Evolutionary conservation across 1,140 invertebrate species (phyloP).

Genomic region (Drosophila navojoa): DNA sequence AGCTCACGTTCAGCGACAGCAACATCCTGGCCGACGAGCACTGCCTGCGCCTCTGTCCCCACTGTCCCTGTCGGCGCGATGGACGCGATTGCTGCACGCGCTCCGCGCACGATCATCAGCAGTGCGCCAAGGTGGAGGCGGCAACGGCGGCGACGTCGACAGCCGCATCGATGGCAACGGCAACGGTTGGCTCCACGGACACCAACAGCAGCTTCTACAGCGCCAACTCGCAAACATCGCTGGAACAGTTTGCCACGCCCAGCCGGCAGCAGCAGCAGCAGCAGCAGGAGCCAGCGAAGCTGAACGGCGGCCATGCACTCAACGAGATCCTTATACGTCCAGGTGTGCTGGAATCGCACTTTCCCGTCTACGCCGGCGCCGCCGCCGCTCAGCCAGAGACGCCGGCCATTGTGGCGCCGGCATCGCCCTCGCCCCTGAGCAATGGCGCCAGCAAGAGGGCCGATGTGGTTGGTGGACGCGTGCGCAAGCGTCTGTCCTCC

Average conservation of each 20-base stretch:
- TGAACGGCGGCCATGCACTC: constrained; percentile 44
- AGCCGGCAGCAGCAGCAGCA: background rate
- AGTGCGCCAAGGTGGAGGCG: constrained; percentile 25
- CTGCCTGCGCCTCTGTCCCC: constrained; percentile 60
- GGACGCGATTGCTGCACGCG: constrained; percentile 55
- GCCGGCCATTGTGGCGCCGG: constrained; percentile 60
- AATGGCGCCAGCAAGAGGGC: constrained; percentile 49
- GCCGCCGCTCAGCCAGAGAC: constrained; percentile 40
- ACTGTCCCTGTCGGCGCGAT: constrained; percentile 65
- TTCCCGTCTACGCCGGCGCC: constrained; percentile 55
- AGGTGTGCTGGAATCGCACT: constrained; percentile 81
- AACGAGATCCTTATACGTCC: constrained; percentile 65
- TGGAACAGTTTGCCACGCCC: constrained; percentile 69
- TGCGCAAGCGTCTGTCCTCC: constrained; percentile 76
- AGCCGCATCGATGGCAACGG: background rate
- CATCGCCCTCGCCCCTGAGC: constrained; percentile 55
- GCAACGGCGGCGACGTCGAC: background rate
- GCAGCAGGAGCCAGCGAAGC: constrained; percentile 15
- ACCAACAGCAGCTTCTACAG: constrained; percentile 80
- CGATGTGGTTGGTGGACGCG: constrained; percentile 67
- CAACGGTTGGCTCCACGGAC: constrained; percentile 61
- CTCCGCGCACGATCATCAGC: constrained; percentile 46
- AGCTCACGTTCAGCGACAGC: constrained; percentile 81
- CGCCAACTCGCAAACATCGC: constrained; percentile 69
- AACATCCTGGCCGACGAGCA: constrained; percentile 73